Evolutionary conservation across 2,888 invertebrate genomes (phyloP).

Genomic region (Meghimatium bilineatum): DNA sequence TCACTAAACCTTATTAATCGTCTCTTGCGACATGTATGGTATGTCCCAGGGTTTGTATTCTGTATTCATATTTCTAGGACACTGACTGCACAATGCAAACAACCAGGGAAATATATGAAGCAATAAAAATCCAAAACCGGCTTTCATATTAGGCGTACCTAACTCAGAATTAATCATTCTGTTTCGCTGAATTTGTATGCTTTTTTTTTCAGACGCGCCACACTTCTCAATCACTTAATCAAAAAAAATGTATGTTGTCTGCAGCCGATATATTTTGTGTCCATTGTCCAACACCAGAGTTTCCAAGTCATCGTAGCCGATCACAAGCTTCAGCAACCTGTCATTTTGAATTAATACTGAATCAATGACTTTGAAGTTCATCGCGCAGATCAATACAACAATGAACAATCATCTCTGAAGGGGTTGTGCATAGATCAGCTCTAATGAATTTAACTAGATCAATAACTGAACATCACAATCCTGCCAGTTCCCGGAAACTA

Average conservation of each 20-base stretch:
- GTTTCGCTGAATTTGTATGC: too few species aligned
- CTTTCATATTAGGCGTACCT: neutral
- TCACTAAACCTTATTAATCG: too few species aligned
- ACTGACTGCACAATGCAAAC: too few species aligned
- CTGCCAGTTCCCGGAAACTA: constrained; percentile 3
- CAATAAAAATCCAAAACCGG: too few species aligned
- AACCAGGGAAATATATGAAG: too few species aligned
- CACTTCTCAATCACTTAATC: neutral
- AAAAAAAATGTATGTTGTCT: neutral
- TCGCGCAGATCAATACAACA: constrained; percentile 25
- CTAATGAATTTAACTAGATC: constrained; percentile 29
- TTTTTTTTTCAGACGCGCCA: neutral
- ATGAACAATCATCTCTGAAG: constrained; percentile 9
- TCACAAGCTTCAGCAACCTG: neutral
- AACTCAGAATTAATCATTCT: neutral
- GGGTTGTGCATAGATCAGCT: neutral
- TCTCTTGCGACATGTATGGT: too few species aligned
- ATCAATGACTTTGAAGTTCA: constrained; percentile 41
- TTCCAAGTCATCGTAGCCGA: neutral
- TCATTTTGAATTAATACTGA: constrained; percentile 20
- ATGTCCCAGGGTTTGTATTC: too few species aligned
- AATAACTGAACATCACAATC: neutral
- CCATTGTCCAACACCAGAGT: neutral
- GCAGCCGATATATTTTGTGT: neutral
- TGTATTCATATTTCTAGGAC: too few species aligned